Conservation (phyloP, 2,888 invertebrate species). For the Epinotia demarniana region DNA sequence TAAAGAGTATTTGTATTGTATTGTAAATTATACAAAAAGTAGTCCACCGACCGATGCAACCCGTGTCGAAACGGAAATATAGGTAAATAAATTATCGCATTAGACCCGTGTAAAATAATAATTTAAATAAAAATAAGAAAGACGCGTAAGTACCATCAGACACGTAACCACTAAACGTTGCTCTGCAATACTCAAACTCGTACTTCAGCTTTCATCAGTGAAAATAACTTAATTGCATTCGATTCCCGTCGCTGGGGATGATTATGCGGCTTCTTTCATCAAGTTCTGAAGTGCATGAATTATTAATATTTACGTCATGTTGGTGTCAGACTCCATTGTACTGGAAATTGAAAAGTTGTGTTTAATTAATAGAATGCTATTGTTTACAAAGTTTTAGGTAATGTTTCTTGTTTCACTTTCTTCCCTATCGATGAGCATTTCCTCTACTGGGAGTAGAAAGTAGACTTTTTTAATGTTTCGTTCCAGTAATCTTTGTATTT, state of each 20-base stretch:
- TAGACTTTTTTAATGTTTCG: not conserved
- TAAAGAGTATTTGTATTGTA: too few relatives aligned
- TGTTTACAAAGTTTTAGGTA: conserved; percentile 5
- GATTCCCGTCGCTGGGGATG: conserved; percentile 17
- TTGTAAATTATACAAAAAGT: too few relatives aligned
- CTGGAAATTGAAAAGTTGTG: conserved; percentile 32
- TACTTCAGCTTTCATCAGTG: not conserved
- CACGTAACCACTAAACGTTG: not conserved
- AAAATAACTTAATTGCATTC: conserved; percentile 29
- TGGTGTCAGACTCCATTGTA: conserved; percentile 33
- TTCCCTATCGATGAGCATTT: not conserved
- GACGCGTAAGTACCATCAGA: too few relatives aligned
- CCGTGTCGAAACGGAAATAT: too few relatives aligned
- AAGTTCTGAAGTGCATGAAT: conserved; percentile 43
- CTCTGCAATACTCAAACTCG: conserved; percentile 3
- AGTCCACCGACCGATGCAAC: too few relatives aligned
- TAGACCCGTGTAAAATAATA: too few relatives aligned
- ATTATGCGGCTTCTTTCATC: conserved; percentile 39
- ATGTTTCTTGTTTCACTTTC: conserved; percentile 3
- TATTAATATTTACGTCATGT: conserved; percentile 35
- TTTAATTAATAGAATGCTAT: conserved; percentile 5
- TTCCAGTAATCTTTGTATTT: not conserved
- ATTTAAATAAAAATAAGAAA: too few relatives aligned
- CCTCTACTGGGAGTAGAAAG: not conserved
- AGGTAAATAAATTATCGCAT: too few relatives aligned